Percentiles rank a stretch among this genome's conserved stretches.
phyloP scores from a whole-genome alignment of 1,140 invertebrate species.

The Lamellibrachia luymesi region DNA sequence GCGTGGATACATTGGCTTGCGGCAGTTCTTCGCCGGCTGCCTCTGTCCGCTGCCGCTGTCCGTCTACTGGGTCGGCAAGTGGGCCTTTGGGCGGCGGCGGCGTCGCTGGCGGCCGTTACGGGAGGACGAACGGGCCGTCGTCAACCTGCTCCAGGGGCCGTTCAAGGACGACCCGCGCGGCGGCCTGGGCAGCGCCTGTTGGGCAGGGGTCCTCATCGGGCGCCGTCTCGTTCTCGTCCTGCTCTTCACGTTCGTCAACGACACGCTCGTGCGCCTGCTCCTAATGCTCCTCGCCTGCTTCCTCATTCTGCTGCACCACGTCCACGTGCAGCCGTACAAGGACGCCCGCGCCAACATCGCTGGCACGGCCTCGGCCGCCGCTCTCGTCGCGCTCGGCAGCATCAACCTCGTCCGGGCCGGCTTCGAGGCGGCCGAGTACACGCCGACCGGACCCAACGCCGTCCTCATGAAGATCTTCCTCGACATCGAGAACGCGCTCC shows the following conservation, averaged over 20 bases:
- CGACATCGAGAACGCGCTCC: conserved; percentile 21
- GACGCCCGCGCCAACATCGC: conserved; percentile 17
- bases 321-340: conserved; percentile 26
- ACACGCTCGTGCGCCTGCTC: conserved; percentile 19
- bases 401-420: conserved; percentile 27
- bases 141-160: conserved; percentile 22
- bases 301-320: conserved; percentile 27
- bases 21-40: conserved; percentile 22
- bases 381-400: conserved; percentile 16
- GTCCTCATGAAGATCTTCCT: conserved; percentile 19
- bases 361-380: conserved; percentile 17
- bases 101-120: neutral
- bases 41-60: conserved; percentile 13
- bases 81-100: neutral
- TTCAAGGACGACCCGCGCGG: conserved; percentile 17
- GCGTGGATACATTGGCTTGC: neutral
- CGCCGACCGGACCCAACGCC: conserved; percentile 18
- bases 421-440: conserved; percentile 28
- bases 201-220: conserved; percentile 25
- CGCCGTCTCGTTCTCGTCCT: conserved; percentile 25
- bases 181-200: conserved; percentile 12
- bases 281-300: conserved; percentile 23
- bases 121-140: conserved; percentile 8
- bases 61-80: conserved; percentile 4
- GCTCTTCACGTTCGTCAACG: conserved; percentile 24